These are phyloP conservation scores for Cheilosia impressa DNA, from an alignment of 2,888 invertebrate species.

Conservation along the genomic window DNA sequence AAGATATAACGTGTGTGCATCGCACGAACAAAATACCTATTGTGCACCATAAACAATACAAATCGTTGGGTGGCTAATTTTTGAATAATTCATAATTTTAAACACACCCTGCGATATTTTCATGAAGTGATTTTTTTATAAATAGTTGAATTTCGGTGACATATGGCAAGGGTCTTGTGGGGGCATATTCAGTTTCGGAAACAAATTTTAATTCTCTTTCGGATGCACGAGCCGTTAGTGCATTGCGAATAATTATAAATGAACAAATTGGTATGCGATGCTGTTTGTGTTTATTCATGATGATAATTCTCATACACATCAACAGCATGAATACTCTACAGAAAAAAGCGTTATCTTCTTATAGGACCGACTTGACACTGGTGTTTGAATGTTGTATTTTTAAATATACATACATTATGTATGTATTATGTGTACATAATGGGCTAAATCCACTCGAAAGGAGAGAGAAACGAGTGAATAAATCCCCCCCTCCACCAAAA, in stretches of 20 bases:
- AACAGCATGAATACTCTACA: neutral
- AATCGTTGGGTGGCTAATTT: too few species aligned
- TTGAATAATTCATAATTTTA: too few species aligned
- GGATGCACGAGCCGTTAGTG: neutral
- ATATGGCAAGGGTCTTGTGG: too few species aligned
- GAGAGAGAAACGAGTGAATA: constrained; percentile 14
- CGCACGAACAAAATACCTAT: too few species aligned
- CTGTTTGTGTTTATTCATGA: neutral
- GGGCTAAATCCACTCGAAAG: constrained; percentile 1
- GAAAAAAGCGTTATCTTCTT: neutral
- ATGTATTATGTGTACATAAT: neutral
- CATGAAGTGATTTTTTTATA: too few species aligned
- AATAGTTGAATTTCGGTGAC: too few species aligned
- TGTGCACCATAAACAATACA: too few species aligned
- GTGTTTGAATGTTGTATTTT: too few species aligned
- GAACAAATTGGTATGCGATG: neutral
- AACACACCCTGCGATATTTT: too few species aligned
- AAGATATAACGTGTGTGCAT: too few species aligned
- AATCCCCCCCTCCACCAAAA: neutral
- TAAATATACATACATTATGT: too few species aligned
- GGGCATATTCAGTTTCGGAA: neutral
- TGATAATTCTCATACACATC: neutral
- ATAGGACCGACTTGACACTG: too few species aligned
- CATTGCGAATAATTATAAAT: neutral
- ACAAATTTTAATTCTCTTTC: neutral